Evolutionary conservation across 2,113 vertebrate genomes (phyloP).

Genomic region (Spermophilus dauricus): DNA sequence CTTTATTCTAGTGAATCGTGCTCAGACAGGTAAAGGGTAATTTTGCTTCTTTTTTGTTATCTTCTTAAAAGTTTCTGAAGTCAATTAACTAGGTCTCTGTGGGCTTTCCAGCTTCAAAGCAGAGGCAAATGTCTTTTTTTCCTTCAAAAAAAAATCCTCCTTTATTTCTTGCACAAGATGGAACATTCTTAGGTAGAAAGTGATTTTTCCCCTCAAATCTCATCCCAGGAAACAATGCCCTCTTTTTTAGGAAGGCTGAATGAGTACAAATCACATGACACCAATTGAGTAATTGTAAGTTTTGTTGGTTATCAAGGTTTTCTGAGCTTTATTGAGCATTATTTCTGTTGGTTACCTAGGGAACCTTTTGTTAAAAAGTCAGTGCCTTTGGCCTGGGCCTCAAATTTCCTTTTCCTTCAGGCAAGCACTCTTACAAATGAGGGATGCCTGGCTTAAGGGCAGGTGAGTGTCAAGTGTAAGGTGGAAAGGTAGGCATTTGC

Average conservation of each 20-base stretch:
- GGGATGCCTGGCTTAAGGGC: neutral
- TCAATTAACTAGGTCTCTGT: conserved; percentile 23
- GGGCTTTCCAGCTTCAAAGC: neutral
- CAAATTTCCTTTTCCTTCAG: conserved; percentile 27
- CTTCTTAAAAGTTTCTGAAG: conserved; percentile 54
- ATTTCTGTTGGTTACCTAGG: conserved; percentile 24
- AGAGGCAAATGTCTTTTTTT: neutral
- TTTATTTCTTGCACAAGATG: conserved; percentile 44
- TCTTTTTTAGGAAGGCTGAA: conserved; percentile 31
- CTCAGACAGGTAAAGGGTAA: conserved; percentile 62
- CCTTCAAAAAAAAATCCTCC: no score
- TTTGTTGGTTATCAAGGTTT: neutral
- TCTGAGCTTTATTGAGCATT: neutral
- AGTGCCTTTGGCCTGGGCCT: neutral
- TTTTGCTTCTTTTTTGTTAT: conserved; percentile 39
- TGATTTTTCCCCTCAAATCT: neutral
- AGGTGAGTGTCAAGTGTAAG: neutral
- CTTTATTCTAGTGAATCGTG: conserved; percentile 49
- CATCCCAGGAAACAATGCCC: conserved; percentile 23
- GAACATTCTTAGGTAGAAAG: conserved; percentile 16
- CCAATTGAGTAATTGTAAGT: conserved; percentile 49
- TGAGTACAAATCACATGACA: conserved; percentile 26
- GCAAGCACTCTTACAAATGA: conserved; percentile 14
- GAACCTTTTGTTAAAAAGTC: conserved; percentile 32
- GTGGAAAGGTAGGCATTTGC: neutral